A percentile compares a stretch with the other conserved stretches of the same genome.
phyloP scores from a whole-genome alignment of 2,888 invertebrate genomes.

The Mechanitis messenoides region DNA sequence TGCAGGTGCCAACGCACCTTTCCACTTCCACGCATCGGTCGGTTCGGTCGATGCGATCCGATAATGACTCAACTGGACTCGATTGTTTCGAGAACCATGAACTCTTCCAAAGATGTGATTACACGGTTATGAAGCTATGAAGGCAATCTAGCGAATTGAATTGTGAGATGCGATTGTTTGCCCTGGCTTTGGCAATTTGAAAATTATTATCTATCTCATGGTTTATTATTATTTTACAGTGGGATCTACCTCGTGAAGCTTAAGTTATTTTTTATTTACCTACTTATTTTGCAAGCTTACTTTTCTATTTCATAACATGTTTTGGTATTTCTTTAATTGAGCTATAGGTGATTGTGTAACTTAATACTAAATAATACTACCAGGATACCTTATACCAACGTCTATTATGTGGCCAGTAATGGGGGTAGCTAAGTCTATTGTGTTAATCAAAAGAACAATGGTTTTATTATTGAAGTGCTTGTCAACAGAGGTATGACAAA shows the following conservation, averaged over 20 bases:
- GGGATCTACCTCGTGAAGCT: not conserved
- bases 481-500: not conserved
- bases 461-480: constrained; percentile 16
- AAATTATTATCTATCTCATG: not conserved
- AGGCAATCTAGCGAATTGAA: constrained; percentile 13
- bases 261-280: no score
- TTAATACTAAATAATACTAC: constrained; percentile 5
- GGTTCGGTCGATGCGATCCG: constrained; percentile 21
- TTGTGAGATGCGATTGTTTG: constrained; percentile 17
- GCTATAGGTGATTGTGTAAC: not conserved
- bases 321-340: no score
- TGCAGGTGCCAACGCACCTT: constrained; percentile 71
- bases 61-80: constrained; percentile 22
- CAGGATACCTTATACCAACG: constrained; percentile 32
- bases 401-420: constrained; percentile 30
- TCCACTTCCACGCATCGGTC: constrained; percentile 43
- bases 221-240: constrained; percentile 1
- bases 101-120: constrained; percentile 11
- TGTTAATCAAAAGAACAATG: constrained; percentile 12
- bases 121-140: constrained; percentile 9
- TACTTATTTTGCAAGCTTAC: no score
- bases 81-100: constrained; percentile 22
- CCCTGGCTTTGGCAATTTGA: constrained; percentile 17
- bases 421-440: constrained; percentile 26
- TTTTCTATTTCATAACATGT: no score